phyloP scores from a whole-genome alignment of 2,797 vertebrate species.

The Enteromius paludinosus region DNA sequence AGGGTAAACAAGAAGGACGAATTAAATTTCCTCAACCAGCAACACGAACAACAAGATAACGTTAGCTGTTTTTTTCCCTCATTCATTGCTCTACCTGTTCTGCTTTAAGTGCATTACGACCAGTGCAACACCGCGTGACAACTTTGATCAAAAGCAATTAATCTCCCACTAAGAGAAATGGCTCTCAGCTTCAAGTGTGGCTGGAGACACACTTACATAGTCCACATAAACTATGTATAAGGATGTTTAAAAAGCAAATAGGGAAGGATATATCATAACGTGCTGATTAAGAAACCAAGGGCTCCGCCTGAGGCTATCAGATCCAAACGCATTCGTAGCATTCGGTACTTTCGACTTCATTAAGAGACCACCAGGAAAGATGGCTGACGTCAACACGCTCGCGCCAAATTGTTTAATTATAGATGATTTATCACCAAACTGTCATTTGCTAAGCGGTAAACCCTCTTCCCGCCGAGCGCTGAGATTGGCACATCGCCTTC shows the following conservation, averaged over 20 bases:
- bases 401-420: slow-evolving; percentile 82
- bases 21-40: slow-evolving; percentile 73
- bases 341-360: slow-evolving; percentile 63
- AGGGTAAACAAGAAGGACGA: slow-evolving; percentile 72
- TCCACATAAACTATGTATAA: slow-evolving; percentile 63
- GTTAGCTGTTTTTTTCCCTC: slow-evolving; percentile 56
- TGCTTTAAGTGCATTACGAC: slow-evolving; percentile 65
- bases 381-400: slow-evolving; percentile 63
- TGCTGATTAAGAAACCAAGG: slow-evolving; percentile 69
- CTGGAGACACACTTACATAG: neutral
- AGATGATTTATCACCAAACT: slow-evolving; percentile 82
- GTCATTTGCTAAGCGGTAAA: slow-evolving; percentile 76
- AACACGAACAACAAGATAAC: slow-evolving; percentile 79
- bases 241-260: slow-evolving; percentile 64
- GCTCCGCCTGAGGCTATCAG: slow-evolving; percentile 33
- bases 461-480: slow-evolving; percentile 70
- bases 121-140: slow-evolving; percentile 61
- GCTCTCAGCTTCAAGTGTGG: slow-evolving; percentile 49
- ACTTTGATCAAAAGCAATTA: slow-evolving; percentile 76
- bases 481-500: slow-evolving; percentile 76
- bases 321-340: slow-evolving; percentile 56
- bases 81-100: slow-evolving; percentile 58
- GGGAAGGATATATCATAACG: slow-evolving; percentile 58
- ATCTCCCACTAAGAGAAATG: slow-evolving; percentile 69
- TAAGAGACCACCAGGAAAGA: slow-evolving; percentile 72